These are phyloP conservation scores for Himalopsyche phryganea DNA, from an alignment of 1,140 invertebrate genomes.

Conservation along the genomic window DNA sequence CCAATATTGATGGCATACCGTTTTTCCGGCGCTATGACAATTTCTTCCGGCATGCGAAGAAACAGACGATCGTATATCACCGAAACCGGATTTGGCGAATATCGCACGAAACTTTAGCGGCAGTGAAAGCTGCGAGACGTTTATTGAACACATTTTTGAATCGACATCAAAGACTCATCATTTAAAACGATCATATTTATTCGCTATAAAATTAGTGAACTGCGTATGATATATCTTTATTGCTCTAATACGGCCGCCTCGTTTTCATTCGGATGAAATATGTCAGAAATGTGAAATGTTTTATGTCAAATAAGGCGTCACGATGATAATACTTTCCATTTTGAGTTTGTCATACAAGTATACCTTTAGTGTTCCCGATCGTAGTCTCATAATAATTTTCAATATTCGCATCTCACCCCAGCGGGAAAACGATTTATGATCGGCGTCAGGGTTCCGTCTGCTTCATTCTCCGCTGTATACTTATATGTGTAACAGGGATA, in stretches of 20 bases:
- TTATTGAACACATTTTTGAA: too few species aligned
- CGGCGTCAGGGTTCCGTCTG: neutral
- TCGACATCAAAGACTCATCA: too few species aligned
- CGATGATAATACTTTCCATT: constrained; percentile 16
- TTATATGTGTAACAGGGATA: neutral
- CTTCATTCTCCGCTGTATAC: neutral
- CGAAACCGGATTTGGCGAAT: neutral
- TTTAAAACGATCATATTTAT: too few species aligned
- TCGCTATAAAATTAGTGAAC: too few species aligned
- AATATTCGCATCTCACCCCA: constrained; percentile 27
- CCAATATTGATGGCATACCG: constrained; percentile 5
- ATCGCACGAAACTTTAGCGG: too few species aligned
- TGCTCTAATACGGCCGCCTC: too few species aligned
- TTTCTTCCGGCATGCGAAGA: neutral
- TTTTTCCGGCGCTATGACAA: constrained; percentile 1
- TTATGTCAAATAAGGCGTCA: constrained; percentile 28
- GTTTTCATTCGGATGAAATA: constrained; percentile 25
- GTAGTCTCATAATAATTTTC: constrained; percentile 32
- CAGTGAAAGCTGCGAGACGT: too few species aligned
- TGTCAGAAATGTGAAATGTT: constrained; percentile 23
- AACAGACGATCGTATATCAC: neutral
- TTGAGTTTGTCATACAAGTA: constrained; percentile 19
- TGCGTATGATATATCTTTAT: too few species aligned
- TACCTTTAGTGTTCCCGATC: constrained; percentile 20
- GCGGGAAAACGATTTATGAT: constrained; percentile 8